Base-by-base conservation (phyloP, 30 jellyfish, hydroid and myxozoan species). In the Cassiopea andromeda region DNA sequence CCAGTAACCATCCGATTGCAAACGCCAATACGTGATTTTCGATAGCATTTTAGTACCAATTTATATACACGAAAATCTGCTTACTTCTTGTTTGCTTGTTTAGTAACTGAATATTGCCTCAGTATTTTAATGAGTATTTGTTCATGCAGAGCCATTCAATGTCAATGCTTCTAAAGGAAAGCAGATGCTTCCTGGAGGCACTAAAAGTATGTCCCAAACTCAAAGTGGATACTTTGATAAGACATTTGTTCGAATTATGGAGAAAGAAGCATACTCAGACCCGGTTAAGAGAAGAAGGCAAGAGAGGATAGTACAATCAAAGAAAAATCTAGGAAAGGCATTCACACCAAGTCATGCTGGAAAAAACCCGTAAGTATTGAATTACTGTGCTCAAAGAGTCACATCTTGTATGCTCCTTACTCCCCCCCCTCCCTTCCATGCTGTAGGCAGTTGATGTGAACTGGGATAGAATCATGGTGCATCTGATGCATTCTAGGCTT, bases 151-250 rank as follows among this genome's bases (percentile, higher is more conserved):
- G 48, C 94, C 98, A 15, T 94, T 94, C 93, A 94, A 94, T 75
- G 94, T 80, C 64, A 60, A 89, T 45, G 99, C 99, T 64, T 85
- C 95, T 1, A 94, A 94, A 75, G 99, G 99, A 10, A 94, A 90
- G 84, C 99, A 94, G 77, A 90, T 94, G 92, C 94, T 94, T 43
- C 99, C 99, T 48, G 99, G 99, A 4, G 97, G 99, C 18, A 81
- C 95, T 64, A 94, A 94, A 85, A 70, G 90, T n/a, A 87, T 72
- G 68, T 85, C 97, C 83, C 97, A 98, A 18, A 89, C 82, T 7
- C 99, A 94, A 82, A 87, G 78, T 64, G 99, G 99, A 61, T 94
- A 90, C 81, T 94, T 94, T 73, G 97, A 91, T 81, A 94, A 94
- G 72, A 57, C 77, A 17, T 94, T 90, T 84, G 93, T 77, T 9